Evolutionary conservation across 2,797 vertebrate species (phyloP).

Genomic region (Lacerta bilineata): DNA sequence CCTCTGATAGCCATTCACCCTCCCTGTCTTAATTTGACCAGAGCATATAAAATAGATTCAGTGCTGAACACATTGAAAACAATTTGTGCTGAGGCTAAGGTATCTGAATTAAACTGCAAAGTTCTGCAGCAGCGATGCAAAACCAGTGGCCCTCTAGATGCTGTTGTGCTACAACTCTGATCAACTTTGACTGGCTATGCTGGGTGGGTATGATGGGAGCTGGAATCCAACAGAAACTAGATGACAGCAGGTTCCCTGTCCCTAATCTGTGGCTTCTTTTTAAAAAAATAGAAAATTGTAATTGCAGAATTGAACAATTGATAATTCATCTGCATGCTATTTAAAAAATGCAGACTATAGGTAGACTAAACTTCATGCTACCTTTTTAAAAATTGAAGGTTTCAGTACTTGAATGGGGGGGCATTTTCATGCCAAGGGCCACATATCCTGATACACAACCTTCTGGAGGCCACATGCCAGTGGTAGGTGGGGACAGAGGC

Average conservation of each 20-base stretch:
- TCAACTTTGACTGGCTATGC: no score
- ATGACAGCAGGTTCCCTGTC: no score
- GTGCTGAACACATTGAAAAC: constrained; percentile 43
- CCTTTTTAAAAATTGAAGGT: background rate
- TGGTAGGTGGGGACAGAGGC: no score
- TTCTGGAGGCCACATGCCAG: no score
- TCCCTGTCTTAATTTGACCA: constrained; percentile 51
- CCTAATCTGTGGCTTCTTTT: background rate
- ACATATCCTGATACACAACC: no score
- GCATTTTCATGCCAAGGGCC: no score
- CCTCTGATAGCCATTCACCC: constrained; percentile 50
- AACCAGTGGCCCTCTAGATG: no score
- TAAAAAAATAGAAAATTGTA: constrained; percentile 2
- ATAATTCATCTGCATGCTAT: background rate
- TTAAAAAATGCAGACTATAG: background rate
- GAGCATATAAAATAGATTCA: constrained; percentile 50
- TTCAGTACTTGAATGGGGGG: no score
- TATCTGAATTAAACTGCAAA: constrained; percentile 30
- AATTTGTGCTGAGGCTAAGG: constrained; percentile 33
- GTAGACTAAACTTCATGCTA: background rate
- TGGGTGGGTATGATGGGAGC: no score
- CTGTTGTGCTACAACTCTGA: no score
- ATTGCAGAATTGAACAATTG: background rate
- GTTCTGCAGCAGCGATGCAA: background rate
- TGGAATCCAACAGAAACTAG: no score